Evolutionary conservation across 2,113 vertebrate genomes (phyloP).

Genomic region (Phocoena phocoena): DNA sequence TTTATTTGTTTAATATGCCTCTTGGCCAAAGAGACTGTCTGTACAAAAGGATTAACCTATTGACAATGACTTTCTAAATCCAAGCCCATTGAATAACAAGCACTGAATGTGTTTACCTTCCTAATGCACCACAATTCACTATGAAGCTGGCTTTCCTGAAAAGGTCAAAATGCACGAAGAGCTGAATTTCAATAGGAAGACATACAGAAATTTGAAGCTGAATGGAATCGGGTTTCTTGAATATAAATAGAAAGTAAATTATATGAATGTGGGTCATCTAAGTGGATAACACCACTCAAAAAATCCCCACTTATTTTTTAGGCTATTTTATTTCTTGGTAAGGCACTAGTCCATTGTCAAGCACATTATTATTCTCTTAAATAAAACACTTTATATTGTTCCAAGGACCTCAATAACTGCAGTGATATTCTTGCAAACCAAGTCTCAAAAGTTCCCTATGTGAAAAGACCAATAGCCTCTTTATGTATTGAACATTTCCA

Average conservation of each 20-base stretch:
- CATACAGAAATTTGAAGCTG: constrained; percentile 58
- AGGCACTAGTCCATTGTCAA: neutral
- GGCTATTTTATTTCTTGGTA: neutral
- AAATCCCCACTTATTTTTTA: neutral
- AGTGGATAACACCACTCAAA: neutral
- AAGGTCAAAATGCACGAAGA: constrained; percentile 85
- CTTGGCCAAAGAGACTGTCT: constrained; percentile 84
- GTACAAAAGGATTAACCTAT: constrained; percentile 88
- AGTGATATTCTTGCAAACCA: neutral
- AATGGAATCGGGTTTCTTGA: constrained; percentile 61
- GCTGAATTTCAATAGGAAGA: constrained; percentile 85
- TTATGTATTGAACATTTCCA: neutral
- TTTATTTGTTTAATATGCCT: constrained; percentile 85
- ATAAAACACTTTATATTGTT: neutral
- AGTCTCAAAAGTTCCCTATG: neutral
- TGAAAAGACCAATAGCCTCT: neutral
- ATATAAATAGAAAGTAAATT: constrained; percentile 46
- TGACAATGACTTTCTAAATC: constrained; percentile 87
- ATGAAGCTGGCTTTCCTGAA: constrained; percentile 82
- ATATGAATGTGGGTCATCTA: constrained; percentile 19
- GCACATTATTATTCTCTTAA: constrained; percentile 23
- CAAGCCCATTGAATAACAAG: constrained; percentile 87
- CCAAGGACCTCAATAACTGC: neutral
- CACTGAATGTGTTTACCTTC: constrained; percentile 86
- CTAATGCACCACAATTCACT: constrained; percentile 87